These are phyloP conservation scores for Athalia circularis DNA, from an alignment of 2,888 invertebrate species.

Conservation along the genomic window DNA sequence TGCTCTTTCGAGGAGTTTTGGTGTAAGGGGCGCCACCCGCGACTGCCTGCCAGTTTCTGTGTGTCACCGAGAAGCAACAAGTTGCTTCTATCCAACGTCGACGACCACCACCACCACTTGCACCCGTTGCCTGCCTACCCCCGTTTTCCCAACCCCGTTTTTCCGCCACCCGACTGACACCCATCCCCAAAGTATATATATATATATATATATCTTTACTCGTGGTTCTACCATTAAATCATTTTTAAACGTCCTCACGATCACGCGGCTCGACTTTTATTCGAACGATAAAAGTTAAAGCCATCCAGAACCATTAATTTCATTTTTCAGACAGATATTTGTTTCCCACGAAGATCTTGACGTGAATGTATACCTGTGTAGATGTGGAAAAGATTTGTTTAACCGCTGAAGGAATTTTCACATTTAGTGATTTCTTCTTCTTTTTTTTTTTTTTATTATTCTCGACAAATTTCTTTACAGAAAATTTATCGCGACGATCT, in stretches of 20 bases:
- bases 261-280: slow-evolving; percentile 60
- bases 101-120: slow-evolving; percentile 36
- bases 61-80: slow-evolving; percentile 71
- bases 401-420: not conserved
- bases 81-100: slow-evolving; percentile 61
- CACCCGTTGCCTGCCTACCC: slow-evolving; percentile 6
- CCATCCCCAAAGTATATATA: not conserved
- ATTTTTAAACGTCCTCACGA: slow-evolving; percentile 65
- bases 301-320: slow-evolving; percentile 42
- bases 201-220: slow-evolving; percentile 9
- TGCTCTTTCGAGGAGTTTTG: slow-evolving; percentile 45
- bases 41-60: slow-evolving; percentile 50
- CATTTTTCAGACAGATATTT: slow-evolving; percentile 43
- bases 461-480: no score
- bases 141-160: slow-evolving; percentile 32
- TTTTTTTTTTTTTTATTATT: not conserved
- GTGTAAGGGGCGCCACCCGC: slow-evolving; percentile 57
- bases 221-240: slow-evolving; percentile 61
- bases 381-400: not conserved
- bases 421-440: not conserved
- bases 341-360: slow-evolving; percentile 24
- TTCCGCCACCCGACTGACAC: slow-evolving; percentile 46
- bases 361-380: no score
- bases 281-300: slow-evolving; percentile 56
- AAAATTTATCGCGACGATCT: no score